Conservation (phyloP, 2,797 vertebrate species). For the Anableps anableps region DNA sequence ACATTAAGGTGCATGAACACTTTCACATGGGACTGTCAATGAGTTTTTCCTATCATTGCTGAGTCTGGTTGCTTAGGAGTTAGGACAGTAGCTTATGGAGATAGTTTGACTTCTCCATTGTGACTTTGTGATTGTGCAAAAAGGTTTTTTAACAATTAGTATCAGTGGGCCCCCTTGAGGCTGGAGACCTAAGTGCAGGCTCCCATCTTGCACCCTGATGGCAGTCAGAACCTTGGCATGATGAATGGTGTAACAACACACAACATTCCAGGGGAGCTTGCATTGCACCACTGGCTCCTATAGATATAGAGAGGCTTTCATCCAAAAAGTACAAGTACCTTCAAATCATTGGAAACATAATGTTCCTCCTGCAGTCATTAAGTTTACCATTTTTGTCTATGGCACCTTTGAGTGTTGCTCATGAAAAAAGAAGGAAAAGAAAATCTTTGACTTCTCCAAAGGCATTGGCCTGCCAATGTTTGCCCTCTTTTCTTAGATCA, state of each 20-base stretch:
- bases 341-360: conserved; percentile 65
- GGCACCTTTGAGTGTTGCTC: conserved; percentile 62
- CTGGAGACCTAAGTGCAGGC: conserved; percentile 42
- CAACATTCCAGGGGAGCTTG: background rate
- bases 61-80: background rate
- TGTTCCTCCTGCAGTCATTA: conserved; percentile 47
- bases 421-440: conserved; percentile 38
- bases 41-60: background rate
- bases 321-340: conserved; percentile 34
- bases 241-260: background rate
- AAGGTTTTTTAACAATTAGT: conserved; percentile 41
- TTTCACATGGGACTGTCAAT: background rate
- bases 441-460: conserved; percentile 61
- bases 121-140: conserved; percentile 6
- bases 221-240: conserved; percentile 21
- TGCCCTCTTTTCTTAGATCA: conserved; percentile 59
- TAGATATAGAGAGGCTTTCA: conserved; percentile 45
- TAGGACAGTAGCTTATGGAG: background rate
- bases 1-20: background rate
- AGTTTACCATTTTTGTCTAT: conserved; percentile 55
- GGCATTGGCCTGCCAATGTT: conserved; percentile 46
- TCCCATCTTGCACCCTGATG: conserved; percentile 30
- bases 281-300: conserved; percentile 22
- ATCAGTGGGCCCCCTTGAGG: conserved; percentile 69
- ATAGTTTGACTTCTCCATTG: conserved; percentile 6